Conservation (phyloP, 2,113 vertebrate genomes). For the Erinaceus europaeus region DNA sequence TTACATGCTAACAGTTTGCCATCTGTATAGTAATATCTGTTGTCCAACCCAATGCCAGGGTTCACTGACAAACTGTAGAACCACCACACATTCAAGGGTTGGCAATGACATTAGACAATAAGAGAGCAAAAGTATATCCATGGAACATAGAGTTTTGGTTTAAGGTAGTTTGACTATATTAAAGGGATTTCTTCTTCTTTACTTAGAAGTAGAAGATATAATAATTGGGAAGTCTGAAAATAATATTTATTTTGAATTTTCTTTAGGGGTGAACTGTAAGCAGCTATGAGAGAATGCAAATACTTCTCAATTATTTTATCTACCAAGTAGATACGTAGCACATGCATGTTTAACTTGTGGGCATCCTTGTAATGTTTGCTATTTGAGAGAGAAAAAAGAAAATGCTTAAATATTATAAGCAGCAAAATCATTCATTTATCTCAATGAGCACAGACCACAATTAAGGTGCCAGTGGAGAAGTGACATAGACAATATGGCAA, state of each 20-base stretch:
- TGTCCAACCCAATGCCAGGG: background rate
- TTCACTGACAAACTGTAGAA: background rate
- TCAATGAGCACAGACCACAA: accelerated
- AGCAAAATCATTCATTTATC: background rate
- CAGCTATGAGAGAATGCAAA: accelerated
- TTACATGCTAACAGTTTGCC: constrained; percentile 40
- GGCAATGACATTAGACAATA: background rate
- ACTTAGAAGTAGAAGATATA: background rate
- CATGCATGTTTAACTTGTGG: background rate
- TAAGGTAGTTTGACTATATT: background rate
- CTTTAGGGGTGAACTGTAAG: background rate
- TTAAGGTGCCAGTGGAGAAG: accelerated
- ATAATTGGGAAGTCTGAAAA: background rate
- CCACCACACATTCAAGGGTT: accelerated
- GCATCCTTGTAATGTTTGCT: too few relatives aligned
- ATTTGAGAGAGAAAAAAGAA: background rate
- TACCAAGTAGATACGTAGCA: background rate
- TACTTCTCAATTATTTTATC: background rate
- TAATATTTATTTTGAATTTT: too few relatives aligned
- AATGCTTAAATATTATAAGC: background rate
- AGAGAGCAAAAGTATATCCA: background rate
- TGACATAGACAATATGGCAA: accelerated
- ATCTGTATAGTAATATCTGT: constrained; percentile 28
- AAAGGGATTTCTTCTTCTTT: background rate
- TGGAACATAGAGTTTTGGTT: background rate